phyloP scores from a whole-genome alignment of 2,888 invertebrate species.

The Drosophila trichaetosa region DNA sequence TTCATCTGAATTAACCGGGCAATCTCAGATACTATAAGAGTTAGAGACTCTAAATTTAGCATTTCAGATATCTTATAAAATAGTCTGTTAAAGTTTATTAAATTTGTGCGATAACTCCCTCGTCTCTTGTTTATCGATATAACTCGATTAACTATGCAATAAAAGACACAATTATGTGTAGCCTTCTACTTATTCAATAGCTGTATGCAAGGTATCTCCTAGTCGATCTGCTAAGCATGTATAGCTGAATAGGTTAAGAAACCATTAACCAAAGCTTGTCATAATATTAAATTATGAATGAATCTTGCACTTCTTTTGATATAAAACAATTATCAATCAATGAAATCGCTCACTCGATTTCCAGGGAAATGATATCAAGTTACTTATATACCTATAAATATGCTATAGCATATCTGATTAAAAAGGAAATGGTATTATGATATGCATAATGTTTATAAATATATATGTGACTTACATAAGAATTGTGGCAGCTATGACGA shows the following conservation, averaged over 20 bases:
- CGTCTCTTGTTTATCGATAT: not conserved
- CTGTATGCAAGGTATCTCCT: not conserved
- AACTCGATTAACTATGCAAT: not conserved
- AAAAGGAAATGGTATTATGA: not conserved
- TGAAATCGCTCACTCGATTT: not conserved
- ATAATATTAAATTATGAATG: not conserved
- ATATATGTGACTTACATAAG: not conserved
- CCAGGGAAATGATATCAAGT: not conserved
- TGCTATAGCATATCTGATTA: not conserved
- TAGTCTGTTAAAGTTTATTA: not conserved
- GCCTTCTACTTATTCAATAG: too few species aligned
- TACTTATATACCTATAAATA: not conserved
- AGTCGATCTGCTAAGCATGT: not conserved
- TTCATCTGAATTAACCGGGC: not conserved
- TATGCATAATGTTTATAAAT: not conserved
- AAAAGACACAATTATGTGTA: not conserved
- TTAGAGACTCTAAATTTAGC: not conserved
- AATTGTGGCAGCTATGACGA: not conserved
- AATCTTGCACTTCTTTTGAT: not conserved
- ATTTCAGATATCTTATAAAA: not conserved
- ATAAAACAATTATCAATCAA: not conserved
- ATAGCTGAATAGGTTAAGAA: not conserved
- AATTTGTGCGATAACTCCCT: not conserved
- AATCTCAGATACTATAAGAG: too few species aligned
- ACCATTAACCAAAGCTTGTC: not conserved